These are phyloP conservation scores for Mythimna impura DNA, from an alignment of 2,888 invertebrate species.

Conservation along the genomic window DNA sequence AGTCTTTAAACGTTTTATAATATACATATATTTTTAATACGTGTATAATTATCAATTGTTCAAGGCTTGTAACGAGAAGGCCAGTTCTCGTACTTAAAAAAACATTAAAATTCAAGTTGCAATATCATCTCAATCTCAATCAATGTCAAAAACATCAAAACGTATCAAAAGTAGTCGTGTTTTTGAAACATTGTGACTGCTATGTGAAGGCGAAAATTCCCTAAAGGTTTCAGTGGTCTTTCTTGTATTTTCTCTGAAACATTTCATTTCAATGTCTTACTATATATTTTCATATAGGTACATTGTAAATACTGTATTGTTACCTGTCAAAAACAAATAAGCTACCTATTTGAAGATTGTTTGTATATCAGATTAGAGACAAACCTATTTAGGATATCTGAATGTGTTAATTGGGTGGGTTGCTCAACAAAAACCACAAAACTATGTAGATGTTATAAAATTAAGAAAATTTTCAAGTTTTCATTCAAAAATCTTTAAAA, in stretches of 20 bases:
- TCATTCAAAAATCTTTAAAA: neutral
- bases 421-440: neutral
- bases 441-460: neutral
- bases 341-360: conserved; percentile 11
- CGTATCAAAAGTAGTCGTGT: neutral
- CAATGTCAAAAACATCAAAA: too few relatives aligned
- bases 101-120: too few relatives aligned
- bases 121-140: too few relatives aligned
- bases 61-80: conserved; percentile 34
- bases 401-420: conserved; percentile 13
- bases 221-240: too few relatives aligned
- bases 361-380: conserved; percentile 34
- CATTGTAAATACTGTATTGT: neutral
- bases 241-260: neutral
- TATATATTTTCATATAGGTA: neutral
- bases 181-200: conserved; percentile 27
- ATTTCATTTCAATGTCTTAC: conserved; percentile 15
- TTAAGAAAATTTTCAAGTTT: conserved; percentile 5
- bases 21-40: conserved; percentile 31
- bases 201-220: too few relatives aligned
- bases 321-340: conserved; percentile 14
- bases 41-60: conserved; percentile 20
- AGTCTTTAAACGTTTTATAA: conserved; percentile 73
- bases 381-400: neutral
- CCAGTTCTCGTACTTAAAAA: too few relatives aligned